These are phyloP conservation scores for Neotragus moschatus DNA, from an alignment of 2,113 vertebrate genomes.

Conservation along the genomic window DNA sequence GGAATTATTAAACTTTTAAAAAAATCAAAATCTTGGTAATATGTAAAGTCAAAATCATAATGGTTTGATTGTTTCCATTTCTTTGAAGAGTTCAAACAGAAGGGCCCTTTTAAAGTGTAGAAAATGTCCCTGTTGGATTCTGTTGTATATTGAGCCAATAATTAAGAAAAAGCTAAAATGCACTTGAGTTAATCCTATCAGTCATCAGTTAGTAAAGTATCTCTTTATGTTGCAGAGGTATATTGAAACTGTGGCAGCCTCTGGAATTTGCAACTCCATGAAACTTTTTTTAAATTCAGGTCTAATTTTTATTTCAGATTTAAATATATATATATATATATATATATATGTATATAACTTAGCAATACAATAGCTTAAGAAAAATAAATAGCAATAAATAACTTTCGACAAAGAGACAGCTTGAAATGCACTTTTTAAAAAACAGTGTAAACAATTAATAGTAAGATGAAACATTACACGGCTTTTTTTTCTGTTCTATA, in stretches of 20 bases:
- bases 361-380: neutral
- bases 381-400: neutral
- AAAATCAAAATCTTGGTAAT: constrained; percentile 51
- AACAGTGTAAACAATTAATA: neutral
- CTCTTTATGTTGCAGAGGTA: neutral
- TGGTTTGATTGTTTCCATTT: neutral
- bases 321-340: neutral
- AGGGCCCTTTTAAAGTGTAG: neutral
- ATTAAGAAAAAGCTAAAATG: neutral
- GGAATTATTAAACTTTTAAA: constrained; percentile 6
- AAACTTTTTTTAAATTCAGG: neutral
- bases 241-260: neutral
- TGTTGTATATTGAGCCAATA: neutral
- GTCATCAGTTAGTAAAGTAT: neutral
- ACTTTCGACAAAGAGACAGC: neutral
- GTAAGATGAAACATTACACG: neutral
- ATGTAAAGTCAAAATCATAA: neutral
- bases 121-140: neutral
- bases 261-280: neutral
- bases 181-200: neutral
- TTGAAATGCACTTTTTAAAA: neutral
- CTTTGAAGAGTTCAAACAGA: neutral
- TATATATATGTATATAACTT: too few species aligned
- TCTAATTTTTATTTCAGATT: neutral
- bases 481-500: neutral